Conservation (phyloP, 1,140 invertebrate genomes). For the Himalopsyche phryganea region DNA sequence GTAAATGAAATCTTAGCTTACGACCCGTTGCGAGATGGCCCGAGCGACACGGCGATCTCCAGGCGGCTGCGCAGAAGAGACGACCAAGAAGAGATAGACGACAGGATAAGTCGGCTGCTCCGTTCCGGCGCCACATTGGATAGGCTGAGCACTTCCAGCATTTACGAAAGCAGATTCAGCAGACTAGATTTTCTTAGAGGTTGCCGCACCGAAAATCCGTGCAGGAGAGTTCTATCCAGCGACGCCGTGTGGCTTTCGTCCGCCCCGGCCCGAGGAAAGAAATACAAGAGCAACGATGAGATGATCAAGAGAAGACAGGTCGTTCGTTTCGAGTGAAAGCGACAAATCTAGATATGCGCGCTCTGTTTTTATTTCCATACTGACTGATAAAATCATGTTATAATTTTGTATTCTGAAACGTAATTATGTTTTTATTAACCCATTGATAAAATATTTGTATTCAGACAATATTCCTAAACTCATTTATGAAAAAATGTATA, state of each 20-base stretch:
- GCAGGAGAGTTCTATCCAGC: constrained; percentile 26
- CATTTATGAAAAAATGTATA: too few relatives aligned
- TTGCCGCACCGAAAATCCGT: neutral
- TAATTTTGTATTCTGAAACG: too few relatives aligned
- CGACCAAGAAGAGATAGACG: constrained; percentile 1
- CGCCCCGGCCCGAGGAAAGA: constrained; percentile 7
- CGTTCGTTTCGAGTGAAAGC: constrained; percentile 26
- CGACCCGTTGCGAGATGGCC: constrained; percentile 15
- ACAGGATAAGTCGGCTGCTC: constrained; percentile 6
- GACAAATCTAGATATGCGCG: neutral
- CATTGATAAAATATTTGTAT: too few relatives aligned
- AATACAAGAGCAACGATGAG: constrained; percentile 31
- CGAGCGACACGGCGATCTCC: neutral
- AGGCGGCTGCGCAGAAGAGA: neutral
- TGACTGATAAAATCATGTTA: too few relatives aligned
- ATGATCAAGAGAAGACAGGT: constrained; percentile 32
- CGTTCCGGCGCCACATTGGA: constrained; percentile 22
- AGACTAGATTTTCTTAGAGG: constrained; percentile 15
- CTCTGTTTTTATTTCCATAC: too few relatives aligned
- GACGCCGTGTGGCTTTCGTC: constrained; percentile 26
- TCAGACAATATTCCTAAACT: too few relatives aligned
- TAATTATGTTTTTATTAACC: too few relatives aligned
- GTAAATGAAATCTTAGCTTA: constrained; percentile 24
- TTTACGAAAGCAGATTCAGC: constrained; percentile 6
- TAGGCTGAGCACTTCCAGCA: constrained; percentile 10